Conservation (phyloP, 2,888 invertebrate genomes). For the Nudaria mundana region DNA sequence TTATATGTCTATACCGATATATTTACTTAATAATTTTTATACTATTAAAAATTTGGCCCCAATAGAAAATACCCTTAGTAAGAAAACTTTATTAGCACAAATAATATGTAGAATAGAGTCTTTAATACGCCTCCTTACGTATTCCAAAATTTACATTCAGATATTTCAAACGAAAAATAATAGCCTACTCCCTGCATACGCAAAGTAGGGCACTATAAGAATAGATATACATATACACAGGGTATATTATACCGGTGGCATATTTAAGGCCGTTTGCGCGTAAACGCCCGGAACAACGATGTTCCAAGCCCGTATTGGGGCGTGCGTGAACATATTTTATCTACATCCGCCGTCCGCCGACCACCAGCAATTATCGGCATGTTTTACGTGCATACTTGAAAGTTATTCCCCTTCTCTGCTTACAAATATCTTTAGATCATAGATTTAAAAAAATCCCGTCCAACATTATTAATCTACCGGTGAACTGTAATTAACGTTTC, state of each 20-base stretch:
- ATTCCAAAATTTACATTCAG: slow-evolving; percentile 4
- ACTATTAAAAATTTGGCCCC: too few relatives aligned
- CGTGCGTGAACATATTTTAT: slow-evolving; percentile 79
- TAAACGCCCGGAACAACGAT: slow-evolving; percentile 50
- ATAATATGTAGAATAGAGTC: slow-evolving; percentile 4
- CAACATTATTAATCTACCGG: slow-evolving; percentile 63
- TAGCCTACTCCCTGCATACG: slow-evolving; percentile 2
- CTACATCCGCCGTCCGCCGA: slow-evolving; percentile 58
- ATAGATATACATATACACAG: slow-evolving; percentile 23
- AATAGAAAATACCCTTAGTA: too few relatives aligned
- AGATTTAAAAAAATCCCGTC: slow-evolving; percentile 53
- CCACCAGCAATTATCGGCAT: slow-evolving; percentile 71
- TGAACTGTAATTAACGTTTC: slow-evolving; percentile 66
- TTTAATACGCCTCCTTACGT: slow-evolving; percentile 2
- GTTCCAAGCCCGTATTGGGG: slow-evolving; percentile 54
- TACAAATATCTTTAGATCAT: slow-evolving; percentile 35
- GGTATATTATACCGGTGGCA: slow-evolving; percentile 21
- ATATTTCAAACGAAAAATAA: slow-evolving; percentile 10
- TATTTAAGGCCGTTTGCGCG: slow-evolving; percentile 38
- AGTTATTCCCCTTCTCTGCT: slow-evolving; percentile 21
- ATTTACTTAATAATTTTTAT: too few relatives aligned
- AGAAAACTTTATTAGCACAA: slow-evolving; percentile 4
- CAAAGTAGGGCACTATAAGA: slow-evolving; percentile 27
- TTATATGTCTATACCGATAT: too few relatives aligned
- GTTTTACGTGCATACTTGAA: slow-evolving; percentile 62